phyloP scores from a whole-genome alignment of 2,888 invertebrate genomes.

The Habrosyne pyritoides region DNA sequence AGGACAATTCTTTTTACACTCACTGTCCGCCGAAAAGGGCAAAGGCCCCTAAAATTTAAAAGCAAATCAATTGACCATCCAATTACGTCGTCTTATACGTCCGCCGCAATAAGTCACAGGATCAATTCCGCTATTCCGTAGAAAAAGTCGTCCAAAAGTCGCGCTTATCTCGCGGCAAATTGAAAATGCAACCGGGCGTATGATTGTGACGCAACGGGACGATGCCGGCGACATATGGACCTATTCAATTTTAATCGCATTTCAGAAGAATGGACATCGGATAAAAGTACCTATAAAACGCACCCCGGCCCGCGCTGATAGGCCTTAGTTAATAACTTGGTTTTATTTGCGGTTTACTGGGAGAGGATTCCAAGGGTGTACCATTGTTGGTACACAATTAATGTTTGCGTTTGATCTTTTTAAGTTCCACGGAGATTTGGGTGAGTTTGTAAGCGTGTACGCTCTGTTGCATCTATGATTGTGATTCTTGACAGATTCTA shows the following conservation, averaged over 20 bases:
- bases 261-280: conserved; percentile 81
- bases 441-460: conserved; percentile 53
- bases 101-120: conserved; percentile 77
- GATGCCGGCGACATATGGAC: conserved; percentile 78
- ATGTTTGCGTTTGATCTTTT: conserved; percentile 79
- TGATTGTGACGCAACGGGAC: conserved; percentile 80
- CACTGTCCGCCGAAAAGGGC: conserved; percentile 3
- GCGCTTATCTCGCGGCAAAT: conserved; percentile 82
- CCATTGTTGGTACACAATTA: conserved; percentile 70
- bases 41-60: conserved; percentile 56
- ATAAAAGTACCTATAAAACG: conserved; percentile 77
- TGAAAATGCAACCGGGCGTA: conserved; percentile 81
- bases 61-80: conserved; percentile 74
- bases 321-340: conserved; percentile 74
- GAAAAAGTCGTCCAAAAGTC: conserved; percentile 80
- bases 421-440: conserved; percentile 61
- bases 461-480: conserved; percentile 48
- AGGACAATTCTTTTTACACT: conserved; percentile 2
- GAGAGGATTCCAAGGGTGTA: conserved; percentile 68
- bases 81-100: conserved; percentile 65
- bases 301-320: conserved; percentile 61
- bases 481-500: conserved; percentile 41
- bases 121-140: conserved; percentile 79
- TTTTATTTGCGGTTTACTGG: conserved; percentile 77
- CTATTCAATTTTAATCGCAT: conserved; percentile 84